Evolutionary conservation across 2,113 vertebrate species (phyloP).

Genomic region (Tetrax tetrax): DNA sequence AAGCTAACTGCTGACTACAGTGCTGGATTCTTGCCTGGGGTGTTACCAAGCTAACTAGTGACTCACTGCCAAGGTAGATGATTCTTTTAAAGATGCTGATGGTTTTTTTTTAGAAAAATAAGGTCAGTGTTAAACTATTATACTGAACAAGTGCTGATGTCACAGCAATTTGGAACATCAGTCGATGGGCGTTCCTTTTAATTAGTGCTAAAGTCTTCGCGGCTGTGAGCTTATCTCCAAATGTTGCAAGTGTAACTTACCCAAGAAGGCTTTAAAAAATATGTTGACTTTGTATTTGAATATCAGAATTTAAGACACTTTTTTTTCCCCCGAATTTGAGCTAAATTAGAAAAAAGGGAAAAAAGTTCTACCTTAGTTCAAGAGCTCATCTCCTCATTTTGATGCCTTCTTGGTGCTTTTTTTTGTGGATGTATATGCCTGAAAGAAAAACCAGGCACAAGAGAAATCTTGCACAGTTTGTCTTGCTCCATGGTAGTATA

Average conservation of each 20-base stretch:
- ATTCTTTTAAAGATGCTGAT: not conserved
- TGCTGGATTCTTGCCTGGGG: not conserved
- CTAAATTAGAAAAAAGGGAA: not conserved
- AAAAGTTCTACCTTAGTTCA: not conserved
- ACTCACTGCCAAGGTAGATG: not conserved
- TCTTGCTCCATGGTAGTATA: not conserved
- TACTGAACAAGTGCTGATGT: not conserved
- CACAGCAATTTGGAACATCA: not conserved
- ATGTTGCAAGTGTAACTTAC: not conserved
- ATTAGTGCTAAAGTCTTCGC: not conserved
- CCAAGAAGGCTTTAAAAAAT: not conserved
- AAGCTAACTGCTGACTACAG: not conserved
- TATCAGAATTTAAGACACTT: not conserved
- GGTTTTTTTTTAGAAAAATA: not conserved
- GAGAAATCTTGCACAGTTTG: fast-evolving
- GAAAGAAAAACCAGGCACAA: not conserved
- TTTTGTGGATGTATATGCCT: not conserved
- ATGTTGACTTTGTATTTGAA: not conserved
- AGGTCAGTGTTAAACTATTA: not conserved
- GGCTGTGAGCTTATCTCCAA: not conserved
- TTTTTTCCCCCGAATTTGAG: not conserved
- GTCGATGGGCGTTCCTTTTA: not conserved
- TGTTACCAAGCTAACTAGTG: not conserved
- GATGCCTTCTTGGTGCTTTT: not conserved
- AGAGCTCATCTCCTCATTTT: not conserved